Evolutionary conservation across 1,140 invertebrate genomes (phyloP).

Genomic region (Scaptodrosophila lebanonensis): DNA sequence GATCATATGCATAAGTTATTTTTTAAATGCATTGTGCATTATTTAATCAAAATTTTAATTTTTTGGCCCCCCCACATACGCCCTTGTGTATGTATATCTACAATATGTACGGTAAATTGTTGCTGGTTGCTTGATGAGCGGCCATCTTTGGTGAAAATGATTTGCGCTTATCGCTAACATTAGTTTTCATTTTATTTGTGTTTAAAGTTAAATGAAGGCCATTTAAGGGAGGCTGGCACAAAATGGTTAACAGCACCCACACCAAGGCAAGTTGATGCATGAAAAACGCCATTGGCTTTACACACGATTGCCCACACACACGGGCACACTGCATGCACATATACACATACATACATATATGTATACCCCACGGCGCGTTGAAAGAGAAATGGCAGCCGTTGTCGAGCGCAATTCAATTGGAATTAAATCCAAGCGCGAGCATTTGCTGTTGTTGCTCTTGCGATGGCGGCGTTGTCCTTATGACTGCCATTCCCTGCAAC

Average conservation of each 20-base stretch:
- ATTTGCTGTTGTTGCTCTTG: conserved; percentile 4
- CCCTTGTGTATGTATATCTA: too few species aligned
- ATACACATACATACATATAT: not conserved
- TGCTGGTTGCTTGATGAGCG: too few species aligned
- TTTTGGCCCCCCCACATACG: too few species aligned
- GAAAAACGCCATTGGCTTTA: conserved; percentile 13
- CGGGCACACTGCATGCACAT: conserved; percentile 1
- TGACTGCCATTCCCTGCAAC: too few species aligned
- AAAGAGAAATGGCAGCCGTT: conserved; percentile 33
- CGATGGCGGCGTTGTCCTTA: conserved; percentile 2
- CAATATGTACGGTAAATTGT: too few species aligned
- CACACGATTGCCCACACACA: conserved; percentile 26
- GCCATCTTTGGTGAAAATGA: conserved; percentile 11
- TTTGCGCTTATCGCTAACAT: not conserved
- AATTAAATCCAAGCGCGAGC: conserved; percentile 40
- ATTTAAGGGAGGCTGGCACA: not conserved
- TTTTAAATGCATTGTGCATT: too few species aligned
- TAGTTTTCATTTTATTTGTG: conserved; percentile 22
- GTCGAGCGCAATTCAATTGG: conserved; percentile 47
- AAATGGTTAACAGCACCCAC: not conserved
- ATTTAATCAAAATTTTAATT: too few species aligned
- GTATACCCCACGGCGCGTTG: not conserved
- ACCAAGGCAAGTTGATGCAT: not conserved
- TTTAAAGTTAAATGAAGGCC: conserved; percentile 16
- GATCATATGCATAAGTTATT: too few species aligned